These are phyloP conservation scores for Dolichotis patagonum DNA, from an alignment of 2,113 vertebrate genomes.

Conservation along the genomic window DNA sequence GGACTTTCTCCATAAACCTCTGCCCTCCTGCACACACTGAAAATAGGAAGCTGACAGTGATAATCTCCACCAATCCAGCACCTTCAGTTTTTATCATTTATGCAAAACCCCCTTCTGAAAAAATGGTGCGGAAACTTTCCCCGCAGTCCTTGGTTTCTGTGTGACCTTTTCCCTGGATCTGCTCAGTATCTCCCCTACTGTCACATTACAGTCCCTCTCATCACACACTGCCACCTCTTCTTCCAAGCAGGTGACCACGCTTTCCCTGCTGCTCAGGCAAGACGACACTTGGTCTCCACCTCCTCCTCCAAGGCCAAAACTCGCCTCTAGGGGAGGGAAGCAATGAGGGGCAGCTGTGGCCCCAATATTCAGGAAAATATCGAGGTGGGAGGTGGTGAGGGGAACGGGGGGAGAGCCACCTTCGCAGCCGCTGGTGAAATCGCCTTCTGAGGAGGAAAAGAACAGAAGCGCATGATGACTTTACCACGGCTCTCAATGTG, in stretches of 20 bases:
- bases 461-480: background rate
- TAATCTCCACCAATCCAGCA: background rate
- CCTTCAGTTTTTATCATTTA: background rate
- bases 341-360: background rate
- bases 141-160: background rate
- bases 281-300: background rate
- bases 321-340: background rate
- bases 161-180: background rate
- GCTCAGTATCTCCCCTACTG: background rate
- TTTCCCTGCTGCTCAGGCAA: background rate
- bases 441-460: fast-evolving
- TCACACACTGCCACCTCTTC: background rate
- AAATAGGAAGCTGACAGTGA: background rate
- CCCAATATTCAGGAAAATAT: background rate
- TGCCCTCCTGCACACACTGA: background rate
- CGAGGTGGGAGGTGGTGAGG: background rate
- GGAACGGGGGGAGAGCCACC: too few species aligned
- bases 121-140: background rate
- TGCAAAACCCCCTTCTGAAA: background rate
- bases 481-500: background rate
- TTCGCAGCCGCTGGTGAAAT: background rate
- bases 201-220: background rate
- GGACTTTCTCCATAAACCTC: too few species aligned
- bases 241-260: background rate
- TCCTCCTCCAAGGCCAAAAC: background rate